Percentiles rank a stretch among this genome's conserved stretches.
Evolutionary conservation across 2,888 invertebrate species (phyloP).

Genomic region (Cordilura impudica): DNA sequence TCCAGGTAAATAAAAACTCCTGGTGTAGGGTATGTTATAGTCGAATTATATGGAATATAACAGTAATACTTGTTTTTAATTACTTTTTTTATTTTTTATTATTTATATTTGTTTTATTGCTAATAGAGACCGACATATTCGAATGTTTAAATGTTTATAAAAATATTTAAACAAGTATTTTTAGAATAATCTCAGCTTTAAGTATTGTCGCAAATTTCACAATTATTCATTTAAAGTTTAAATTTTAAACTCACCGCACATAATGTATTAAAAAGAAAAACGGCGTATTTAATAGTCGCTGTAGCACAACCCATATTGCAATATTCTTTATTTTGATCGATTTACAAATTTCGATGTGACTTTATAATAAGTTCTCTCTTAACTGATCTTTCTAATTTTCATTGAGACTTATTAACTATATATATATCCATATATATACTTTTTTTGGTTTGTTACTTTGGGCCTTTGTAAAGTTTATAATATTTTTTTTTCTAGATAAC

Average conservation of each 20-base stretch:
- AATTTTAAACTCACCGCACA: slow-evolving; percentile 68
- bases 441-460: background rate
- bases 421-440: background rate
- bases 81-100: too few species aligned
- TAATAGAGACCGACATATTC: too few species aligned
- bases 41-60: too few species aligned
- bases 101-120: too few species aligned
- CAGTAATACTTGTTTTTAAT: too few species aligned
- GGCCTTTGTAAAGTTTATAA: background rate
- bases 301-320: slow-evolving; percentile 69
- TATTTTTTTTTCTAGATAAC: slow-evolving; percentile 29
- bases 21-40: too few species aligned
- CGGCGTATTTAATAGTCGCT: slow-evolving; percentile 67
- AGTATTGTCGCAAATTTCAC: background rate
- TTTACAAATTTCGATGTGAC: background rate
- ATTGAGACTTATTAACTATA: background rate
- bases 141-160: too few species aligned
- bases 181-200: background rate
- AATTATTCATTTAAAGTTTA: background rate
- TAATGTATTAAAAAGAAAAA: slow-evolving; percentile 68
- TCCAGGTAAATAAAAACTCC: too few species aligned
- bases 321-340: background rate
- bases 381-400: slow-evolving; percentile 2
- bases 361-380: background rate
- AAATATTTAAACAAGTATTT: too few species aligned